Percentiles rank a stretch among this genome's conserved stretches.
Evolutionary conservation across 2,797 vertebrate genomes (phyloP).

Genomic region (Micrastur ruficollis): DNA sequence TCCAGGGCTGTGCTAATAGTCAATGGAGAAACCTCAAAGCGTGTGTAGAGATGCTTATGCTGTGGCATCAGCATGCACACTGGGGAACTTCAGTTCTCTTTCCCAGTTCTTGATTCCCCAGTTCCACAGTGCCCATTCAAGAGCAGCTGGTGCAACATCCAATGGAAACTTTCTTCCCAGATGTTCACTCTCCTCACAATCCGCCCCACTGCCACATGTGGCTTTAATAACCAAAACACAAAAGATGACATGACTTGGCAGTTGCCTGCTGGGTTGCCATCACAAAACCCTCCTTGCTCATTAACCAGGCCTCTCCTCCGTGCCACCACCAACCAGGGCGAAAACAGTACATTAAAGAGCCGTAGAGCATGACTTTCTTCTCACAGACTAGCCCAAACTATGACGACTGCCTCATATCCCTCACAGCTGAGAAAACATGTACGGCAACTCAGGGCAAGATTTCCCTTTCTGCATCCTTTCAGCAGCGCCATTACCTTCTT

Average conservation of each 20-base stretch:
- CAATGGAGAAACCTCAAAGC: not conserved
- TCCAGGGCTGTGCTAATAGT: not conserved
- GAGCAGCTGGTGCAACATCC: not conserved
- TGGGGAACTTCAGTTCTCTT: not conserved
- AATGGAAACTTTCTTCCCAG: not conserved
- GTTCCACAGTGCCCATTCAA: not conserved
- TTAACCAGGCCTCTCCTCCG: not conserved
- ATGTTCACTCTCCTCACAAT: not conserved
- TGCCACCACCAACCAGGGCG: not conserved
- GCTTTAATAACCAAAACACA: not conserved
- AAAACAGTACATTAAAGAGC: not conserved
- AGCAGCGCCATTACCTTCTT: not conserved
- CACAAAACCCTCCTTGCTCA: not conserved
- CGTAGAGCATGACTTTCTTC: not conserved
- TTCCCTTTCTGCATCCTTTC: not conserved
- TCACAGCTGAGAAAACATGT: not conserved
- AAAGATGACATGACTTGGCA: accelerated
- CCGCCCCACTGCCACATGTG: too few relatives aligned
- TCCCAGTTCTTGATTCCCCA: not conserved
- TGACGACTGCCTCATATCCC: not conserved
- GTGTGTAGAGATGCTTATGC: not conserved
- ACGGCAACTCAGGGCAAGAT: not conserved
- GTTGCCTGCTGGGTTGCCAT: not conserved
- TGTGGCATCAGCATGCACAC: not conserved
- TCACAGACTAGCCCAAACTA: not conserved